Conservation (phyloP, 2,797 vertebrate species). For the Malacoraja senta region DNA sequence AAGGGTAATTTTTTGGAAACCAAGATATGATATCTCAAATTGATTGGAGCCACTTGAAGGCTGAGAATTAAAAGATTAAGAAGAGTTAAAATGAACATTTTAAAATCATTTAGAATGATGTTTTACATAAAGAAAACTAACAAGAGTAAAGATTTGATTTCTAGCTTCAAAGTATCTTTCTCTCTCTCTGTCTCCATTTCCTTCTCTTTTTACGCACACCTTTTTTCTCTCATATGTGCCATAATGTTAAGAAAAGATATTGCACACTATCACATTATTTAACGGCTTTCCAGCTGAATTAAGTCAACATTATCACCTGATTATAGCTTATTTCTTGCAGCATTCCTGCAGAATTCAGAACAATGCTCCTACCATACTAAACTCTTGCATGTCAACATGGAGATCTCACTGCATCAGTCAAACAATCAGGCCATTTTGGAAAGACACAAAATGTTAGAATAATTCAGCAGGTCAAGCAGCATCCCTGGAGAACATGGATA, state of each 20-base stretch:
- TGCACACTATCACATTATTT: background rate
- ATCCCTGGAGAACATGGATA: no score
- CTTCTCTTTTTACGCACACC: background rate
- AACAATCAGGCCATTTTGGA: background rate
- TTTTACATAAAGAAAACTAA: background rate
- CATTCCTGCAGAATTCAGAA: no score
- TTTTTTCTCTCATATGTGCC: background rate
- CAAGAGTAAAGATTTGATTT: background rate
- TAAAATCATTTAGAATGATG: background rate
- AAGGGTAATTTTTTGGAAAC: background rate
- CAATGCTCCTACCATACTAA: no score
- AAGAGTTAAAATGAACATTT: background rate
- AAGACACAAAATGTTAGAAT: no score
- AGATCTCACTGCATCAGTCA: background rate
- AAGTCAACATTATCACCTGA: background rate
- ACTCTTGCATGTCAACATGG: no score
- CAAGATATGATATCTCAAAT: background rate
- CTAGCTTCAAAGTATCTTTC: background rate
- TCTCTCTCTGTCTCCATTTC: background rate
- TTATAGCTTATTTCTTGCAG: background rate
- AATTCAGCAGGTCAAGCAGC: no score
- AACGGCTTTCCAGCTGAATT: background rate
- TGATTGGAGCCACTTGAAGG: background rate
- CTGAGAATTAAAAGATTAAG: background rate
- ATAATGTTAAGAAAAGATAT: background rate